Evolutionary conservation across 2,113 vertebrate genomes (phyloP), one percentile per base, ranked within the genome.

Genomic region (Zosterops pallidus): DNA sequence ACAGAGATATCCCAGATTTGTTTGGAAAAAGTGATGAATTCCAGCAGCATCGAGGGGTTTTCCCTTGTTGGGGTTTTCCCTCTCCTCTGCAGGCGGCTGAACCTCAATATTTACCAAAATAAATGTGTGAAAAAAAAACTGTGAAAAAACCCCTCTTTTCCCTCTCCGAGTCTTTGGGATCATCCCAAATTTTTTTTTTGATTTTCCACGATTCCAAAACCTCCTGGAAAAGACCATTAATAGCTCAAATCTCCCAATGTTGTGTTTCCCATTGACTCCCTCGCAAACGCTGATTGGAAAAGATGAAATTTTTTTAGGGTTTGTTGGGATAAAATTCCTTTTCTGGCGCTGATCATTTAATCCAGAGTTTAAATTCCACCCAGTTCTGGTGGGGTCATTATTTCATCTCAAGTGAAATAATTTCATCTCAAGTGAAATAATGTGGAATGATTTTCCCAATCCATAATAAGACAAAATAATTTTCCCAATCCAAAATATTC

Each of bases 361-460:
- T 95, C 67, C 96, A 35, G 52, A 92, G 79, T 71, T 95, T 93
- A 91, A 96, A 86, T 94, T 71, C 82, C 46, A 97, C 62, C 94
- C 94, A 89, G 68, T 96, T 94, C 56, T 86, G 82, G 47, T 29
- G 11, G 20, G 75, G 60, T 79, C 62, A 31, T 93, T 75, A 78
- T 96, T 96, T 89, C 89, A 92, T 69, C 86, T 65, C 39, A 39
- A 39, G 39, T 39, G 39, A 39, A 39, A 39, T 39, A 39, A 80
- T 96, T 96, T 89, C 89, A 92, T 69, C 86, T 65, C 76, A 47
- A 70, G 49, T 87, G 79, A 52, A 52, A 52, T 26, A 9, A 28
- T 28, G 50, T 52, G 26, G 9, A 52, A 28, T 28, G 10, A 28
- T 28, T 52, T 52, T 17, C 26, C 50, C 50, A 28, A 28, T 52